A percentile compares a stretch with the other conserved stretches of the same genome.
Conservation (phyloP, 2,113 vertebrate species). For the Sander lucioperca region DNA sequence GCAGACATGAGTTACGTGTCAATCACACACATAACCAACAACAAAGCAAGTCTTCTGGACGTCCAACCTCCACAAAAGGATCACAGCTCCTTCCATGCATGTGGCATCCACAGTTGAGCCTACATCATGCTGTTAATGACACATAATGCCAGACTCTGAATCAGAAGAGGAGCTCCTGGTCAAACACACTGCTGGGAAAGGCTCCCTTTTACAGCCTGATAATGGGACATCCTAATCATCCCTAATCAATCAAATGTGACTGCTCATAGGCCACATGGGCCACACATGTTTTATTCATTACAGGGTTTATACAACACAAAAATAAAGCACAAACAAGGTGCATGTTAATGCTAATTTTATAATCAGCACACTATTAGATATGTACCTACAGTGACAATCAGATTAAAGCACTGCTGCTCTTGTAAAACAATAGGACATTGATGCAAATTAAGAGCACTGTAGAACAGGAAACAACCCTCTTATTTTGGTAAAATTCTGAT, state of each 20-base stretch:
- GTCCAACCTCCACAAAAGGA: background rate
- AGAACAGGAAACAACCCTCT: background rate
- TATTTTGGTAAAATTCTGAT: no score
- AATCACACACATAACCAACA: background rate
- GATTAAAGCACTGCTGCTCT: background rate
- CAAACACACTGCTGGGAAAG: background rate
- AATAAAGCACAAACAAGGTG: background rate
- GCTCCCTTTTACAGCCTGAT: slow-evolving; percentile 7
- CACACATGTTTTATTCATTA: slow-evolving; percentile 11
- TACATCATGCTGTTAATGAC: background rate
- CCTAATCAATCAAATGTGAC: slow-evolving; percentile 6
- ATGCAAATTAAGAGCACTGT: background rate
- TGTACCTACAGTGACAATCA: background rate
- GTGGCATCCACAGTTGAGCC: background rate
- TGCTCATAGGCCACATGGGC: background rate
- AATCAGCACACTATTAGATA: slow-evolving; percentile 6
- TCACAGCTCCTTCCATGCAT: background rate
- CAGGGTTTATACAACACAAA: background rate
- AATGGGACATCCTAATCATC: slow-evolving; percentile 23
- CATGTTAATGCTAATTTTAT: background rate
- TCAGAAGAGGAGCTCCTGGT: background rate
- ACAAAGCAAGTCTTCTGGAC: background rate
- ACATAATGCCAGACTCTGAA: background rate
- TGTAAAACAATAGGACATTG: background rate
- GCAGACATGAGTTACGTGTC: background rate